Evolutionary conservation across 2,113 vertebrate species (phyloP).

Genomic region (Boulengeromyrus knoepffleri): DNA sequence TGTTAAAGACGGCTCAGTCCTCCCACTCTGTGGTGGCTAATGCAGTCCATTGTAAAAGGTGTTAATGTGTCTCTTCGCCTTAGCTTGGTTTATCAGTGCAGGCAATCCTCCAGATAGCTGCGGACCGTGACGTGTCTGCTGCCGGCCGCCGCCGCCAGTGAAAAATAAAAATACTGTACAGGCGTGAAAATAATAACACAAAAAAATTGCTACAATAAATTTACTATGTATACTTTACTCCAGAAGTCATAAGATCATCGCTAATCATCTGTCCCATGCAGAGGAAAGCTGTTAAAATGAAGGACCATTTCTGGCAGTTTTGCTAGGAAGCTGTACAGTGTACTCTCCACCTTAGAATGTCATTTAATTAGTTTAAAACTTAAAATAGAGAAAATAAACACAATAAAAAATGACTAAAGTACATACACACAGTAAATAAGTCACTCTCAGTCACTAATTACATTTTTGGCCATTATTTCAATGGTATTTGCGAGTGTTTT

Average conservation of each 20-base stretch:
- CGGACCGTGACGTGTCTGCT: not conserved
- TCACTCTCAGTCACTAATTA: not conserved
- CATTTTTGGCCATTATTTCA: not conserved
- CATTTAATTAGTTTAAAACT: not conserved
- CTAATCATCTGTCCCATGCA: not conserved
- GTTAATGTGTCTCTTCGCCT: not conserved
- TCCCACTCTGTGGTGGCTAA: not conserved
- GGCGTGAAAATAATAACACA: not conserved
- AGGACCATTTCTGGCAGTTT: not conserved
- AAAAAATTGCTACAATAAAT: not conserved
- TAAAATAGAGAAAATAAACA: not conserved
- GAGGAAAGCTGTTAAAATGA: not conserved
- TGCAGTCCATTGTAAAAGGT: not conserved
- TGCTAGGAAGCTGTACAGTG: not conserved
- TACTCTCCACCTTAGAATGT: not conserved
- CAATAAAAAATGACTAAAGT: not conserved
- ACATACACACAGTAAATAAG: not conserved
- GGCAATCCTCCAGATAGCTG: not conserved
- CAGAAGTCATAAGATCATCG: not conserved
- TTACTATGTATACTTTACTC: not conserved
- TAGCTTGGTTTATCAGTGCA: not conserved
- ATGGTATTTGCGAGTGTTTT: not conserved
- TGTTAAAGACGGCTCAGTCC: not conserved
- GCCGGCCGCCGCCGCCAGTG: not conserved
- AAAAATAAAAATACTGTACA: not conserved